Base-by-base conservation (phyloP, 2,113 vertebrate species). In the Corythornis cristatus region DNA sequence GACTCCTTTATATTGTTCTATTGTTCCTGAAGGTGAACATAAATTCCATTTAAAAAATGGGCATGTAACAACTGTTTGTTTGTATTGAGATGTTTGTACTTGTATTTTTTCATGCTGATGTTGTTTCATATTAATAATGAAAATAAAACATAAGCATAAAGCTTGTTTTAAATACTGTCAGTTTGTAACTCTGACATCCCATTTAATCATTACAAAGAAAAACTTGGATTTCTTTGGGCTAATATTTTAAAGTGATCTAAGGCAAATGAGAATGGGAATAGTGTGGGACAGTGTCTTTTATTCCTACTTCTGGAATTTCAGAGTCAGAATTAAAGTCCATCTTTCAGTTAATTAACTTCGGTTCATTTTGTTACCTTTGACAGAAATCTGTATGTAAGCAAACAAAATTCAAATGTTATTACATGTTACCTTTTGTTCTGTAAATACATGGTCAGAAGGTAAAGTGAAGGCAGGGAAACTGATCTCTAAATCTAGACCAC, bases 11-110 rank as follows among this genome's bases (percentile, higher is more conserved):
- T 65, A 79, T 83, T 75, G 50, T 86, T 90, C 81, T 81, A 72
- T 90, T 92, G 91, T 79, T 96, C 74, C 84, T 95, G 77, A 95
- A 95, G 94, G 93, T 95, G 89, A 90, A 84, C 89, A 89, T 82
- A 89, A 86, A 90, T 91, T 92, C 61, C 57, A 81, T 51, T 78
- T 88, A 90, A 48, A 95, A 46, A 20, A 83, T 37, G 70, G 53
- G 65, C 88, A 62, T 54, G 19, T 81, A 90, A 37, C 31, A 75
- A 86, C 48, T 56, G 29, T 90, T 94, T 89, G 20, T 89, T 96
- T 42, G 91, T 45, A 90, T 62, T 82, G n/a, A 90, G 67, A 67
- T 80, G 16, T 62, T 86, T 92, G 15, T 65, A 28, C 11, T 89
- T 46, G 23, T 53, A 67, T 37, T 76, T 92, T 93, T 83, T 82